These are phyloP conservation scores for Peromyscus californicus DNA, from an alignment of 2,113 vertebrate genomes.

Conservation along the genomic window DNA sequence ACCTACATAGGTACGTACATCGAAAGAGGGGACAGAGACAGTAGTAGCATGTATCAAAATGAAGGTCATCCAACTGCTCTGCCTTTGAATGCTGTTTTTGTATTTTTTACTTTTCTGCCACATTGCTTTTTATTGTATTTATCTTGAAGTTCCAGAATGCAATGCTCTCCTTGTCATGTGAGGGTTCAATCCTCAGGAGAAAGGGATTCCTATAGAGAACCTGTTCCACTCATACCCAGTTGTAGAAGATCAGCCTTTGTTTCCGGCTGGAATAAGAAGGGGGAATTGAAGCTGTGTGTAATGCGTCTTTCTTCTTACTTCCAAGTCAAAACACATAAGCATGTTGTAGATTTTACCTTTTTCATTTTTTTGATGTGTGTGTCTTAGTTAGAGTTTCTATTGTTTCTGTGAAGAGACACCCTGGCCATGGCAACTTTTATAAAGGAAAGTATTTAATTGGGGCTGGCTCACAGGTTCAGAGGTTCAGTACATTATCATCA, in stretches of 20 bases:
- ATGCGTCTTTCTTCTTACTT: background rate
- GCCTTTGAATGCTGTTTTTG: background rate
- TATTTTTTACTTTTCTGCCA: background rate
- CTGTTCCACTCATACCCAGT: background rate
- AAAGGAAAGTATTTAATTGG: background rate
- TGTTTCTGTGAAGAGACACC: background rate
- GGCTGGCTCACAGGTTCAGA: background rate
- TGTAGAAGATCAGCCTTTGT: background rate
- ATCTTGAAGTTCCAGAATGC: background rate
- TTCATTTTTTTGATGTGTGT: background rate
- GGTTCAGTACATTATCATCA: background rate
- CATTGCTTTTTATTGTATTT: background rate
- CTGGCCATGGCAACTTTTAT: background rate
- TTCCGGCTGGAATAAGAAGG: background rate
- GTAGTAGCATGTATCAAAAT: background rate
- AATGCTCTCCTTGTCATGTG: background rate
- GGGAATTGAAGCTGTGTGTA: background rate
- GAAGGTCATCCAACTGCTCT: background rate
- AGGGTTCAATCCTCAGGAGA: background rate
- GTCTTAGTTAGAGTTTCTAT: background rate
- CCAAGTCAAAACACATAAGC: background rate
- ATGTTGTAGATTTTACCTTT: background rate
- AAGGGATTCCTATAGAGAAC: background rate
- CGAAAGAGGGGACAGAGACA: background rate
- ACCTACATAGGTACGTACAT: background rate